Evolutionary conservation across 2,888 invertebrate genomes (phyloP), one percentile per base, ranked within the genome.

Genomic region (Pterobdella sp.): DNA sequence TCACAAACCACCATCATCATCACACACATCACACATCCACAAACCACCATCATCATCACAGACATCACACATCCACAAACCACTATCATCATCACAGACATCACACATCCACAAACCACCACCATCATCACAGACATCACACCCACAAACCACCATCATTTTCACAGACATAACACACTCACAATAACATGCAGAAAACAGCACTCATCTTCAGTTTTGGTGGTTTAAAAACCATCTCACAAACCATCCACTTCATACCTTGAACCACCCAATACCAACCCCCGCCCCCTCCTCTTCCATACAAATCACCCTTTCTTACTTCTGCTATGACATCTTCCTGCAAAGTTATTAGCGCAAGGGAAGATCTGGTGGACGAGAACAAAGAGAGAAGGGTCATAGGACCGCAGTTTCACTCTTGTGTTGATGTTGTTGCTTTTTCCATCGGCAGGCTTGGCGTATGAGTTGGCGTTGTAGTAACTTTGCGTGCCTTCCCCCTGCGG

Each of bases 381-480:
- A 74, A 75, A 78, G 31, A 80, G 77, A 1, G 42, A 52, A 0
- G 78, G 75, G 73, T 80, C 79, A 73, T 79, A 78, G 26, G 29
- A 67, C 14, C 76, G 71, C 31, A 80, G 77, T 68, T 78, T 78
- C 4, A 67, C 68, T 2, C 78, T 73, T 0, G 79, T 78, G 75
- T 77, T 78, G 49, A 79, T 74, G 65, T 76, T 74, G 31, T 77
- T 77, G 68, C 77, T 76, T 42, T 75, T 70, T 29, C 79, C 79
- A 64, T 79, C 74, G 0, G 79, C 73, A 0, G 66, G 66, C 7
- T 73, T 63, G 1, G 75, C 69, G 76, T 77, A 79, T 4, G 76
- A 76, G 75, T 79, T 78, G 49, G 75, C 78, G 74, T 79, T 76
- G 74, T 78, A 79, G 75, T 76, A 79, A 74, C 78, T 79, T 74